Evolutionary conservation across 2,113 vertebrate genomes (phyloP).

Genomic region (Ahaetulla prasina): DNA sequence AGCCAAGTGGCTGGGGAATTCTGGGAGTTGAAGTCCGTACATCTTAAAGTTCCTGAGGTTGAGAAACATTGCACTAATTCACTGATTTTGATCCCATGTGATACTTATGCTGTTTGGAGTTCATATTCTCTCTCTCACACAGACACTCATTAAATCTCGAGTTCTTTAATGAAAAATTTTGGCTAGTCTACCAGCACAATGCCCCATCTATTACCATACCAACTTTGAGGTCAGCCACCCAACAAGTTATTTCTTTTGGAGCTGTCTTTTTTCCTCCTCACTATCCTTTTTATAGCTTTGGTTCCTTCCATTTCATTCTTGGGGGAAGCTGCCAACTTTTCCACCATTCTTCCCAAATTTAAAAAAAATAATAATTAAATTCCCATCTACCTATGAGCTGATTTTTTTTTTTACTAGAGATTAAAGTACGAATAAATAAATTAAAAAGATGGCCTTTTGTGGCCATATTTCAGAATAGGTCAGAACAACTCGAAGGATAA

Average conservation of each 20-base stretch:
- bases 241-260: neutral
- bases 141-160: neutral
- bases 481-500: neutral
- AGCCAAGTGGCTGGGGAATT: too few species aligned
- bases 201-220: neutral
- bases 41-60: too few species aligned
- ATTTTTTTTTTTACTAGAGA: neutral
- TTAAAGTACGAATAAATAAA: too few species aligned
- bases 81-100: neutral
- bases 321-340: neutral
- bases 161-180: neutral
- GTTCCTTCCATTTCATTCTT: neutral
- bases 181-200: neutral
- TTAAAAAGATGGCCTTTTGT: neutral
- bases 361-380: neutral
- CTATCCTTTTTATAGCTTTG: neutral
- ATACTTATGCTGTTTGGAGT: neutral
- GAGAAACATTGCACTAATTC: neutral
- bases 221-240: neutral
- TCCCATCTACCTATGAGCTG: neutral
- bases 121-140: neutral
- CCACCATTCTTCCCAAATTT: neutral
- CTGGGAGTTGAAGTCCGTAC: too few species aligned
- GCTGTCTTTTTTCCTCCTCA: neutral
- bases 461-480: neutral